phyloP scores from a whole-genome alignment of 2,797 vertebrate genomes.

The Gobionotothen gibberifrons region DNA sequence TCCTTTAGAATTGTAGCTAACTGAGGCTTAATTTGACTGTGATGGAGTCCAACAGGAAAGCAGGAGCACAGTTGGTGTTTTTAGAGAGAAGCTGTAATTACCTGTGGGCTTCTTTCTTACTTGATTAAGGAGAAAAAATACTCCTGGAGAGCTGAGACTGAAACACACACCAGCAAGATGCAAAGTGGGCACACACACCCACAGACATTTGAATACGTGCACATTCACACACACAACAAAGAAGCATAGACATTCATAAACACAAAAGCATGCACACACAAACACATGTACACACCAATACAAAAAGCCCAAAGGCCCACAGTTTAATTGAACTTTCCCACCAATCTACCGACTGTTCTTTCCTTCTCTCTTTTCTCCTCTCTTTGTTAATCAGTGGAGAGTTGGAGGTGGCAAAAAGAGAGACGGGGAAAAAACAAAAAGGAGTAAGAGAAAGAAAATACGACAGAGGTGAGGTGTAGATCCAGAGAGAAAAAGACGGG shows the following conservation, averaged over 20 bases:
- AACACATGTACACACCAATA: constrained; percentile 28
- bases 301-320: constrained; percentile 66
- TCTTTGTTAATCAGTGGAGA: constrained; percentile 66
- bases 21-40: constrained; percentile 46
- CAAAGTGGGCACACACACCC: constrained; percentile 43
- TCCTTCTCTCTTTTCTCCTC: constrained; percentile 23
- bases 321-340: constrained; percentile 81
- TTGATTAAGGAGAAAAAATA: constrained; percentile 78
- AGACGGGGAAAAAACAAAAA: constrained; percentile 37
- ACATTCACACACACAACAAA: constrained; percentile 2
- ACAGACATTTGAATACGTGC: constrained; percentile 35
- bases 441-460: constrained; percentile 20
- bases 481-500: constrained; percentile 38
- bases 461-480: constrained; percentile 26
- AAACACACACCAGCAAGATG: constrained; percentile 64
- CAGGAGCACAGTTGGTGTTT: constrained; percentile 63
- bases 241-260: constrained; percentile 10
- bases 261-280: constrained; percentile 23
- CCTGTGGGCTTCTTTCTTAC: constrained; percentile 72
- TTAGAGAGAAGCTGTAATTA: constrained; percentile 73
- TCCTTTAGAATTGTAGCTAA: constrained; percentile 36
- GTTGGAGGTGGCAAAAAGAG: constrained; percentile 46
- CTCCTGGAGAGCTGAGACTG: constrained; percentile 69
- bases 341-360: constrained; percentile 62
- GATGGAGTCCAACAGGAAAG: constrained; percentile 58